Conservation (phyloP, 2,888 invertebrate species). For the Gasteruption jaculator region DNA sequence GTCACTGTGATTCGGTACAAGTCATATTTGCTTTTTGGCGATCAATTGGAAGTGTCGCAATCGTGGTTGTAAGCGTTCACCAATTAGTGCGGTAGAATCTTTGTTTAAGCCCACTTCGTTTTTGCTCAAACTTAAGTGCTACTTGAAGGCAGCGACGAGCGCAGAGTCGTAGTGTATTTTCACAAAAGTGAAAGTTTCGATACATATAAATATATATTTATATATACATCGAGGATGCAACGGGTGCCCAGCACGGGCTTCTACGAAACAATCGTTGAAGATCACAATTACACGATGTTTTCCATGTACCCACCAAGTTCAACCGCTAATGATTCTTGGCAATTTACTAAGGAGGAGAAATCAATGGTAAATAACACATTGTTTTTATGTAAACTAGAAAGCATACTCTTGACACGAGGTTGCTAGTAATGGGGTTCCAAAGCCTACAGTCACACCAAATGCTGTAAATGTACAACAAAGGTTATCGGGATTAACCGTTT, state of each 20-base stretch:
- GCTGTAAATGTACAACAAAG: no score
- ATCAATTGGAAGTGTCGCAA: neutral
- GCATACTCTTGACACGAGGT: no score
- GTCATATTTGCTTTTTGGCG: no score
- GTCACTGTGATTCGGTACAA: no score
- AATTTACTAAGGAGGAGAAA: conserved; percentile 39
- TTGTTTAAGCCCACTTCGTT: no score
- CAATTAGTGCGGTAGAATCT: neutral
- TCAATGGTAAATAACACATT: conserved; percentile 40
- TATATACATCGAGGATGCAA: conserved; percentile 41
- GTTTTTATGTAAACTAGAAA: no score
- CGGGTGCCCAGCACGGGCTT: conserved; percentile 41
- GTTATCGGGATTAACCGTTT: no score
- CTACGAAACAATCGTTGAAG: conserved; percentile 39
- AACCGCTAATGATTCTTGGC: conserved; percentile 32
- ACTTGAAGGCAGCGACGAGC: neutral
- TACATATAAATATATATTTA: no score
- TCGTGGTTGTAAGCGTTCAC: neutral
- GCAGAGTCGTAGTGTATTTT: neutral
- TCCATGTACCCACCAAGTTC: conserved; percentile 37
- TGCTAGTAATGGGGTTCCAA: no score
- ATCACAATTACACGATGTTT: conserved; percentile 40
- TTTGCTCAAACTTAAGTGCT: no score
- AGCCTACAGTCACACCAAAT: no score
- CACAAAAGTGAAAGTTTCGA: neutral